Evolutionary conservation across 2,888 invertebrate species (phyloP), one percentile per base, ranked within the genome.

Genomic region (Aphodius granarius): DNA sequence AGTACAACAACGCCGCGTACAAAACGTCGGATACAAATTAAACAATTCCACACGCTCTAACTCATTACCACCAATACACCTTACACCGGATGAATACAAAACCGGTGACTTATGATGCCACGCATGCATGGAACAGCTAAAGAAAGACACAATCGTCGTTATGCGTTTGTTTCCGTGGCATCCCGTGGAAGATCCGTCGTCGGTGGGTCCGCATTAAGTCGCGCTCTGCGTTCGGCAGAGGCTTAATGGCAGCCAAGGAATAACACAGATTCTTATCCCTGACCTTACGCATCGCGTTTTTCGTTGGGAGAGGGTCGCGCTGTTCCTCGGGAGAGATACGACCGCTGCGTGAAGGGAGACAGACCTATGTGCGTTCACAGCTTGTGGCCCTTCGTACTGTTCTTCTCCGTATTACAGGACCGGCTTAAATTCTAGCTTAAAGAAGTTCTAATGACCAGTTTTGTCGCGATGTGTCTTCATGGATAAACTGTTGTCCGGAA

Each of bases 221-320:
- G 20, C 68, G 19, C 68, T 68, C 68, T 68, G 20, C 20, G 22
- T 68, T 68, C 68, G 68, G 20, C 68, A n/a, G n/a, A n/a, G 19
- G 18, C 74, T 80, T 80, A 80, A 80, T 80, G 80, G 79, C 78
- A 78, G 75, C 78, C 79, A 78, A 77, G 78, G 79, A 80, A 80
- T 80, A 80, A 80, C 79, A 80, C 79, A 76, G 80, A 80, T 80
- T 80, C 80, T 80, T 81, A 80, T 78, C 80, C 81, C 80, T 81
- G 81, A 81, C 81, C 81, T 81, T 77, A 81, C 79, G 79, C 81
- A 80, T 79, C 76, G 78, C 78, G 79, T 81, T 81, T 81, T 81
- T 81, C 79, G 80, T 81, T 81, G 79, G 73, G 79, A 75, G 71
- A 21, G 66, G 73, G 62, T 21, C 63, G 65, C 62, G 23, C 71